Conservation (phyloP, 2,888 invertebrate genomes). For the Caenorhabditis plicata region DNA sequence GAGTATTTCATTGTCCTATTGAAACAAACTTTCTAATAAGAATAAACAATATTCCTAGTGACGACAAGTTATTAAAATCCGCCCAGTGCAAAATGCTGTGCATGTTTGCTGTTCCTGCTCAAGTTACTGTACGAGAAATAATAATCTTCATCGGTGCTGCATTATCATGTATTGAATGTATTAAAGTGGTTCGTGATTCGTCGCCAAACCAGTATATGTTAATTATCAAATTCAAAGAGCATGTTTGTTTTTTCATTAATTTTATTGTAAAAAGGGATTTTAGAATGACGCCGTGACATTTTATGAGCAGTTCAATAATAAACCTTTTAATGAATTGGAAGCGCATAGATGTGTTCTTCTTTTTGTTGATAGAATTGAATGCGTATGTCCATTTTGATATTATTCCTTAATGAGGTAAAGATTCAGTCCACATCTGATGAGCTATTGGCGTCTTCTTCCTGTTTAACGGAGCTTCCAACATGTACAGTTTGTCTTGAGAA, state of each 20-base stretch:
- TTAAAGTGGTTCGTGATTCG: conserved; percentile 81
- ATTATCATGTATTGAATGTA: conserved; percentile 23
- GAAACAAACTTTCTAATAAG: too few relatives aligned
- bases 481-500: conserved; percentile 95
- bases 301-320: conserved; percentile 87
- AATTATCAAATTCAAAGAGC: conserved; percentile 78
- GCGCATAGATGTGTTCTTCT: conserved; percentile 89
- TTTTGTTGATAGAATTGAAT: conserved; percentile 90
- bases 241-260: conserved; percentile 65
- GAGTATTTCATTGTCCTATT: background rate
- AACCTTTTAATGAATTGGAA: conserved; percentile 88
- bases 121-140: conserved; percentile 87
- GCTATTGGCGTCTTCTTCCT: conserved; percentile 40
- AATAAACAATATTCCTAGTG: conserved; percentile 26
- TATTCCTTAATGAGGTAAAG: background rate
- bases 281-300: conserved; percentile 85
- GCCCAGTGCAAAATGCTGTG: conserved; percentile 81
- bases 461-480: conserved; percentile 81
- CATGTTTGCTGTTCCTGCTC: conserved; percentile 84
- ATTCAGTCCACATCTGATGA: conserved; percentile 32
- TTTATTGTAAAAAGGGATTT: conserved; percentile 14
- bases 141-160: conserved; percentile 78
- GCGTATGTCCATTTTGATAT: conserved; percentile 70
- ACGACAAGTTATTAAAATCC: conserved; percentile 46
- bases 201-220: conserved; percentile 96